Percentiles rank a stretch among this genome's conserved stretches.
These are phyloP conservation scores for Tromatobia lineatoria DNA, from an alignment of 2,888 invertebrate genomes.

Conservation along the genomic window DNA sequence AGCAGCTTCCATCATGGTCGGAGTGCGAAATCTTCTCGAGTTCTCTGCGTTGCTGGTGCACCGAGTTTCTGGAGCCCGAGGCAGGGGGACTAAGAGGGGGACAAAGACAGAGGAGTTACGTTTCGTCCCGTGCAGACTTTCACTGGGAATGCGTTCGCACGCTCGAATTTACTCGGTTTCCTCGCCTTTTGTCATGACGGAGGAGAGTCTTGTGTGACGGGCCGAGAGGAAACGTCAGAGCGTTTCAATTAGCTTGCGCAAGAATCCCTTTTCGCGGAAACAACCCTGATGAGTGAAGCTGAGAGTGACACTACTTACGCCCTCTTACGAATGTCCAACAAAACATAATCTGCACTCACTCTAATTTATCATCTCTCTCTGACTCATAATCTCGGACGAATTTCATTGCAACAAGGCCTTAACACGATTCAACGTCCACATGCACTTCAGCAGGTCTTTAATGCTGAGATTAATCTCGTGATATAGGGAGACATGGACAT, in stretches of 20 bases:
- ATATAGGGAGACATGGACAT: no score
- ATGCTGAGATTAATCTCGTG: no score
- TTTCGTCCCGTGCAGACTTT: constrained; percentile 33
- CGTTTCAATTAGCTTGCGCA: constrained; percentile 61
- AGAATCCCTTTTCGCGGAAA: constrained; percentile 31
- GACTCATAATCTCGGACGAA: background rate
- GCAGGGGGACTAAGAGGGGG: background rate
- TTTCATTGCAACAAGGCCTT: background rate
- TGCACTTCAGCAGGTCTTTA: background rate
- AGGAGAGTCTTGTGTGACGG: constrained; percentile 1
- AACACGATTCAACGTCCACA: no score
- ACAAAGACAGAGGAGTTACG: background rate
- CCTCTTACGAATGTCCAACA: constrained; percentile 2
- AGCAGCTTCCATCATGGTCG: constrained; percentile 61
- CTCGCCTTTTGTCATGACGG: constrained; percentile 25
- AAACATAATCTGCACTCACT: constrained; percentile 26
- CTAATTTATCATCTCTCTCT: background rate
- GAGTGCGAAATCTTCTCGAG: constrained; percentile 51
- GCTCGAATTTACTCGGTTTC: constrained; percentile 42
- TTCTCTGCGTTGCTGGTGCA: constrained; percentile 25
- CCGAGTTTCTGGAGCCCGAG: constrained; percentile 16
- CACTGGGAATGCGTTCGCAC: constrained; percentile 22
- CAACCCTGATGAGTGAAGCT: background rate
- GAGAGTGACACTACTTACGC: constrained; percentile 4
- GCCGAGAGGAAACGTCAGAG: constrained; percentile 36